Conservation (phyloP, 2,888 invertebrate genomes). For the Epinotia brunnichana region DNA sequence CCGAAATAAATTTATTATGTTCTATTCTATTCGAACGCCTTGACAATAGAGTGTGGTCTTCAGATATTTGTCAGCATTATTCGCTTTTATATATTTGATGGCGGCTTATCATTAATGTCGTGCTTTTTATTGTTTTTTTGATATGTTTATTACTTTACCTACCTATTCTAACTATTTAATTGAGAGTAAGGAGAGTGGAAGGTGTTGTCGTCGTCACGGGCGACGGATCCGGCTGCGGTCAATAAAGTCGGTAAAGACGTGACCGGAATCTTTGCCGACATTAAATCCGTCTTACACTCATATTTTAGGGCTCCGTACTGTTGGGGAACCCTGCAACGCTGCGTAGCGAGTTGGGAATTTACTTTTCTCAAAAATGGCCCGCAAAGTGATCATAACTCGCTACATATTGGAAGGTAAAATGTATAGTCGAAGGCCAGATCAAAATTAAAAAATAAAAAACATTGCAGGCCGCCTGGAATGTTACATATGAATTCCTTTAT, state of each 20-base stretch:
- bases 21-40: too few species aligned
- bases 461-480: too few species aligned
- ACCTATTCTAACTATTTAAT: conserved; percentile 1
- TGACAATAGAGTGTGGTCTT: too few species aligned
- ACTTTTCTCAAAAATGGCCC: too few species aligned
- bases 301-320: conserved; percentile 6
- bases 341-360: background rate
- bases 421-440: too few species aligned
- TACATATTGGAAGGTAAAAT: too few species aligned
- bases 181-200: conserved; percentile 15
- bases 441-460: too few species aligned
- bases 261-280: conserved; percentile 15
- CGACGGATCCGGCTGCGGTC: conserved; percentile 16
- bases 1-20: too few species aligned
- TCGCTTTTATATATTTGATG: too few species aligned
- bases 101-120: background rate
- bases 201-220: conserved; percentile 33
- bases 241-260: conserved; percentile 28
- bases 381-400: too few species aligned
- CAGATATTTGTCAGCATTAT: too few species aligned
- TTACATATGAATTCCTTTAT: too few species aligned
- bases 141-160: background rate
- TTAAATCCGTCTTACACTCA: conserved; percentile 9
- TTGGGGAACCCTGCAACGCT: background rate
- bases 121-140: background rate